These are phyloP conservation scores for Ladona fulva DNA, from an alignment of 1,140 invertebrate genomes.

Conservation along the genomic window DNA sequence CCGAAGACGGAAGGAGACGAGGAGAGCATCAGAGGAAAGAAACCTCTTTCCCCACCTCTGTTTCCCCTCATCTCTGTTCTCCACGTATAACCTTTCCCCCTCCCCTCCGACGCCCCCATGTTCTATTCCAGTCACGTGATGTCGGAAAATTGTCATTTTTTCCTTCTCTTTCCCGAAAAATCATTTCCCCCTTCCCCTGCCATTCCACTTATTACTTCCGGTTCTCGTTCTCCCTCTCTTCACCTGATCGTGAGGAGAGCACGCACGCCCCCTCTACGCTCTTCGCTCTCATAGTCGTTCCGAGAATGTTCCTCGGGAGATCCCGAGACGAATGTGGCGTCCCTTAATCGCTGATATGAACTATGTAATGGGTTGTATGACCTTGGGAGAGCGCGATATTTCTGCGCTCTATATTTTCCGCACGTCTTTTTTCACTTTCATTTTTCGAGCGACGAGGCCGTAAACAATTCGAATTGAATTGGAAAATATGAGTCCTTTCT, in stretches of 20 bases:
- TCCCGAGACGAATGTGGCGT: no score
- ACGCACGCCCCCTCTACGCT: no score
- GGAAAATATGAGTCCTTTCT: no score
- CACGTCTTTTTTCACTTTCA: no score
- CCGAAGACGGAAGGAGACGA: neutral
- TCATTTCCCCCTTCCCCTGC: neutral
- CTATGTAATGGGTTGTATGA: no score
- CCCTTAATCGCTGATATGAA: no score
- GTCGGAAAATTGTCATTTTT: constrained; percentile 10
- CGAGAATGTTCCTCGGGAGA: no score
- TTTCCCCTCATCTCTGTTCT: neutral
- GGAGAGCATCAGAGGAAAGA: neutral
- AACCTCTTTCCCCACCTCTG: neutral
- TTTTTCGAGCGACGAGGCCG: no score
- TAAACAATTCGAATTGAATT: no score
- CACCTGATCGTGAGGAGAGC: neutral
- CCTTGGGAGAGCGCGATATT: no score
- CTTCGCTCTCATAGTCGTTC: no score
- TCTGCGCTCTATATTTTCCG: no score
- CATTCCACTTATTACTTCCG: neutral
- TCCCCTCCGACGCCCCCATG: neutral
- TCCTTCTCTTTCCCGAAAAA: constrained; percentile 1
- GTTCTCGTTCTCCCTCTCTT: neutral
- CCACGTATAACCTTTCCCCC: neutral
- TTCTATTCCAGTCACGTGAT: neutral